Evolutionary conservation across 1,140 invertebrate species (phyloP).

Genomic region (Ptiloglossa arizonensis): DNA sequence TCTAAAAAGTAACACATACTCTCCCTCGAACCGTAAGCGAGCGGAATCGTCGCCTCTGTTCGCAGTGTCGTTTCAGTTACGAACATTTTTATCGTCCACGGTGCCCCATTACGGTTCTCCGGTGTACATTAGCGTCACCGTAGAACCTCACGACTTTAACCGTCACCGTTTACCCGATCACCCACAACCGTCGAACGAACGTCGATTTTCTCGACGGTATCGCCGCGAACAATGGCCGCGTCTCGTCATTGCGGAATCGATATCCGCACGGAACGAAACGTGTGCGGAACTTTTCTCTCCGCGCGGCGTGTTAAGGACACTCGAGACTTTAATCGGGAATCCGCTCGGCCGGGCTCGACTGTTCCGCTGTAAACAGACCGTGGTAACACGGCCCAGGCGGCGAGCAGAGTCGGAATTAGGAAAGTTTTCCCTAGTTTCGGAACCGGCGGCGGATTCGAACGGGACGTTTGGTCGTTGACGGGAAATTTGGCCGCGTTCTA

Average conservation of each 20-base stretch:
- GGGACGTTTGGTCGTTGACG: background rate
- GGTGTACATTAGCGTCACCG: background rate
- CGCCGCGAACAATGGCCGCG: background rate
- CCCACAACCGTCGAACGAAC: background rate
- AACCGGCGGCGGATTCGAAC: background rate
- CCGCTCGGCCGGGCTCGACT: background rate
- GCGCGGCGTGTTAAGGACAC: constrained; percentile 1
- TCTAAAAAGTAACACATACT: too few species aligned
- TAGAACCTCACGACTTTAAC: background rate
- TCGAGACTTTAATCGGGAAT: constrained; percentile 13
- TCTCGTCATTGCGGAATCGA: background rate
- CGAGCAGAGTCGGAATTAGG: background rate
- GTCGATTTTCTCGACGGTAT: background rate
- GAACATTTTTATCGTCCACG: too few species aligned
- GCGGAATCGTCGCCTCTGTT: too few species aligned
- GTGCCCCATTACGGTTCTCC: background rate
- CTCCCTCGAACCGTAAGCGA: too few species aligned
- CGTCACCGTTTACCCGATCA: background rate
- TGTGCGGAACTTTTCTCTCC: background rate
- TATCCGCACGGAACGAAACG: background rate
- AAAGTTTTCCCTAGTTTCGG: background rate
- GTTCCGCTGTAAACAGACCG: constrained; percentile 6
- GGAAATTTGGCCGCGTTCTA: background rate
- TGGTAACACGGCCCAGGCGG: background rate
- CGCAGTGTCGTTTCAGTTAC: too few species aligned